Conservation (phyloP, 2,113 vertebrate genomes). For the Hippocampus abdominalis region DNA sequence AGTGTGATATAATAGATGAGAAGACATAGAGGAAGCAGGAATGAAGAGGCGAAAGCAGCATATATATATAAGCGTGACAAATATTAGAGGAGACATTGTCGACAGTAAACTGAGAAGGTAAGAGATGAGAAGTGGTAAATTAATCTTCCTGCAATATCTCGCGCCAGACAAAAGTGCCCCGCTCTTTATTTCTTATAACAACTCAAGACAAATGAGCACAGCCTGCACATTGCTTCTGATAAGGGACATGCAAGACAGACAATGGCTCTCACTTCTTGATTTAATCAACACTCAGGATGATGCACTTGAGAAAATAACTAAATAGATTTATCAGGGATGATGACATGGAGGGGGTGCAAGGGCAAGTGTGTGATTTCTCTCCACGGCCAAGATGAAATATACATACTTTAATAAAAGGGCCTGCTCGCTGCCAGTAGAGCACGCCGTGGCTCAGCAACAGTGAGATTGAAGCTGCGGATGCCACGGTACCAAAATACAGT, state of each 20-base stretch:
- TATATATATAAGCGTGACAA: conserved; percentile 69
- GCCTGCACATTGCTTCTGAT: conserved; percentile 74
- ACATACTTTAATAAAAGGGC: conserved; percentile 80
- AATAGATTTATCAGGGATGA: conserved; percentile 84
- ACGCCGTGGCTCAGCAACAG: conserved; percentile 73
- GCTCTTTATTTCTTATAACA: conserved; percentile 85
- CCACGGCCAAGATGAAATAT: conserved; percentile 80
- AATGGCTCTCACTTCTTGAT: conserved; percentile 86
- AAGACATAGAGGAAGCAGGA: conserved; percentile 72
- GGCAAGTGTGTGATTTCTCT: conserved; percentile 75
- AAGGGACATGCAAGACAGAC: conserved; percentile 80
- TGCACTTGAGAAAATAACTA: conserved; percentile 89
- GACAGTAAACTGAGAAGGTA: conserved; percentile 75
- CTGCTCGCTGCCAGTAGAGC: conserved; percentile 67
- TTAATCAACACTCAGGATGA: conserved; percentile 86
- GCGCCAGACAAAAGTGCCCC: conserved; percentile 73
- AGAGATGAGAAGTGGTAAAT: conserved; percentile 78
- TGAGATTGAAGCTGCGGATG: conserved; percentile 87
- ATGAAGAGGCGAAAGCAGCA: conserved; percentile 71
- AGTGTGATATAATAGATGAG: conserved; percentile 70
- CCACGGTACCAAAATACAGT: conserved; percentile 87
- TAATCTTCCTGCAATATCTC: conserved; percentile 82
- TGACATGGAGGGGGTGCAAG: conserved; percentile 67
- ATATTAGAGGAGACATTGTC: conserved; percentile 67
- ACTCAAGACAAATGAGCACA: conserved; percentile 84